A percentile compares a stretch with the other conserved stretches of the same genome.
Evolutionary conservation across 2,797 vertebrate genomes (phyloP).

Genomic region (Channa striata): DNA sequence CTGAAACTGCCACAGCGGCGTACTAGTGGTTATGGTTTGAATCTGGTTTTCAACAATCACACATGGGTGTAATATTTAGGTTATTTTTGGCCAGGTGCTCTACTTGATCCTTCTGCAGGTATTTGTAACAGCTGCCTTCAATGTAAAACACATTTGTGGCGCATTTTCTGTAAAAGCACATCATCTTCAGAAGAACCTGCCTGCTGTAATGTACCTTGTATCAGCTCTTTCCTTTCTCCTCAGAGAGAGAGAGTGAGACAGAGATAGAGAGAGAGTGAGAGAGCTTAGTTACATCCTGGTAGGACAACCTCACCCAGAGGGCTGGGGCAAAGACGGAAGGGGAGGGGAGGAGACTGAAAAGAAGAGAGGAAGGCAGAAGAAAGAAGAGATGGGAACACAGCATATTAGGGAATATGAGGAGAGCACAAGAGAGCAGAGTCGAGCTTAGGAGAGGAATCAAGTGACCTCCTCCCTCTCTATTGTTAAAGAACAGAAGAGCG

Average conservation of each 20-base stretch:
- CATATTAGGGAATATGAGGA: constrained; percentile 71
- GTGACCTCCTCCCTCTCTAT: constrained; percentile 78
- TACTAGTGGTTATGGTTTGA: not conserved
- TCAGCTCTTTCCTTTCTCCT: constrained; percentile 51
- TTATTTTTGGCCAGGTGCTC: not conserved
- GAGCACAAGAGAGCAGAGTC: constrained; percentile 63
- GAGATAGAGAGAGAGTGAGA: constrained; percentile 36
- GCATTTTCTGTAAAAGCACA: constrained; percentile 13
- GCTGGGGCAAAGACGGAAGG: constrained; percentile 36
- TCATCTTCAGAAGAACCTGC: constrained; percentile 39
- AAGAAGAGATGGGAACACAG: constrained; percentile 60
- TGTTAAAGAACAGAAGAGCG: constrained; percentile 75
- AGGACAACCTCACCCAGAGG: constrained; percentile 76
- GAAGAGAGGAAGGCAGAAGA: constrained; percentile 51
- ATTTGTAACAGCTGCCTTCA: constrained; percentile 20
- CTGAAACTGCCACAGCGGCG: not conserved
- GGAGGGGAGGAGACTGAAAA: constrained; percentile 31
- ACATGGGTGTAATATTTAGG: not conserved
- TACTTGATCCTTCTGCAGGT: not conserved
- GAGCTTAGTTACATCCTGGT: constrained; percentile 65
- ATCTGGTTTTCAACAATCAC: not conserved
- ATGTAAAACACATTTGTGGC: constrained; percentile 8
- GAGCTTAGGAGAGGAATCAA: constrained; percentile 74
- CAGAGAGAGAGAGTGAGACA: constrained; percentile 30
- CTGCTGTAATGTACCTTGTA: constrained; percentile 32